Base-by-base conservation (phyloP, 1,140 invertebrate genomes). In the Pseudomyrmex dendroicus region DNA sequence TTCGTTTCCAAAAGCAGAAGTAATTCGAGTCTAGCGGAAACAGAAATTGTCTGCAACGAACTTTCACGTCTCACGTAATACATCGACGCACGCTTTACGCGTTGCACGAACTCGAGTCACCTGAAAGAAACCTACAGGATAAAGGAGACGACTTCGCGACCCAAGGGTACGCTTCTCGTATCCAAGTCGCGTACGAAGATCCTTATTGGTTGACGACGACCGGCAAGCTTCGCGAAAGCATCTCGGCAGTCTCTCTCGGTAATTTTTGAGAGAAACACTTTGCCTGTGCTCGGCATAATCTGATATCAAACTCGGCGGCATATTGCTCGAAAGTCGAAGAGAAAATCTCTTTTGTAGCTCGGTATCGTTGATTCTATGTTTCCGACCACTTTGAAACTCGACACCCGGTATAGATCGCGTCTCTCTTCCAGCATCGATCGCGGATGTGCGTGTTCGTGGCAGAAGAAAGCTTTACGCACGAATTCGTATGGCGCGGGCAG, bases 401-500 rank as follows among this genome's bases (percentile, higher is more conserved):
- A 87, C 73, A 78, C 76, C 57, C 62, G 10, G 54, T 84, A 83
- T 15, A 82, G 35, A 35, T 35, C 35, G n/a, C 52, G 20, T 7
- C 20, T 17, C 10, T 63, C 50, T 35, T 57, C n/a, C 70, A 48
- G 64, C 63, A 61, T 12, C 22, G 59, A 82, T 74, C 57, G 22
- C 56, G 48, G 13, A 35, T 35, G 70, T 17, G 59, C 66, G 17
- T 84, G 84, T 87, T 88, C 74, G 74, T 68, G 62, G 64, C 59
- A 63, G 80, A 67, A 59, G 74, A 73, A 84, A 78, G 62, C 64
- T 84, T 84, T 63, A 68, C 61, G 25, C 52, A 82, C 57, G 67
- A 85, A 76, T 62, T 35, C 66, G 84, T 48, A 64, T 61, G 77
- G 72, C 48, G 64, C 82, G 72, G 76, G 68, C 84, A 89, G 87